Conservation (phyloP, 2,797 vertebrate genomes). For the Erithacus rubecula region DNA sequence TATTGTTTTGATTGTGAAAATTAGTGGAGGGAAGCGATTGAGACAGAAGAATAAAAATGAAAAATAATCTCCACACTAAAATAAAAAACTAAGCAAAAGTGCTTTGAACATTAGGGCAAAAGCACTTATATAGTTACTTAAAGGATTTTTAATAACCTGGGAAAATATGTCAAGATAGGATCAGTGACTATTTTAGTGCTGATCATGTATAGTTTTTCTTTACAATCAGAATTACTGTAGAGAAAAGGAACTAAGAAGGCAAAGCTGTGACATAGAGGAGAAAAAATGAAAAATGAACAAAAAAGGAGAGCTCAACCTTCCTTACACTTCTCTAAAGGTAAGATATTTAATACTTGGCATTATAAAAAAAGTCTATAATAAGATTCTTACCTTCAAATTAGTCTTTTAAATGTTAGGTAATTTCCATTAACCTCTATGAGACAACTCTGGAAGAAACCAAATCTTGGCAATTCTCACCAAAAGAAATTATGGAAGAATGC, state of each 20-base stretch:
- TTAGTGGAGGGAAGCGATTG: accelerated
- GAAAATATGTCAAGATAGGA: background rate
- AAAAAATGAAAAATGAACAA: background rate
- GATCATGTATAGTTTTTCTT: background rate
- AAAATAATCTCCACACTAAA: accelerated
- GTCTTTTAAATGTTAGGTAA: background rate
- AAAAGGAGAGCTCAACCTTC: background rate
- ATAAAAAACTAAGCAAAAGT: background rate
- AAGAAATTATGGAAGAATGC: background rate
- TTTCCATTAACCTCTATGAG: background rate
- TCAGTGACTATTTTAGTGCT: background rate
- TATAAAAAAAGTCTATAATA: too few relatives aligned
- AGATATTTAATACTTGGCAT: background rate
- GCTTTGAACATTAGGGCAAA: background rate
- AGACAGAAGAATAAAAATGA: accelerated
- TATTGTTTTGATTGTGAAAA: background rate
- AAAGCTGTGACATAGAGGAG: background rate
- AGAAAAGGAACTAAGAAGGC: background rate
- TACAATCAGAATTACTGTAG: background rate
- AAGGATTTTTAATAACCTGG: background rate
- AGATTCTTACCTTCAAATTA: background rate
- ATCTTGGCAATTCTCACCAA: background rate
- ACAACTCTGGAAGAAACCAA: background rate
- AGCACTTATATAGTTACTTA: background rate
- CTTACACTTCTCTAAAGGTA: background rate